Evolutionary conservation across 1,140 invertebrate species (phyloP), one percentile per base, ranked within the genome.

Genomic region (Bombus cullumanus): DNA sequence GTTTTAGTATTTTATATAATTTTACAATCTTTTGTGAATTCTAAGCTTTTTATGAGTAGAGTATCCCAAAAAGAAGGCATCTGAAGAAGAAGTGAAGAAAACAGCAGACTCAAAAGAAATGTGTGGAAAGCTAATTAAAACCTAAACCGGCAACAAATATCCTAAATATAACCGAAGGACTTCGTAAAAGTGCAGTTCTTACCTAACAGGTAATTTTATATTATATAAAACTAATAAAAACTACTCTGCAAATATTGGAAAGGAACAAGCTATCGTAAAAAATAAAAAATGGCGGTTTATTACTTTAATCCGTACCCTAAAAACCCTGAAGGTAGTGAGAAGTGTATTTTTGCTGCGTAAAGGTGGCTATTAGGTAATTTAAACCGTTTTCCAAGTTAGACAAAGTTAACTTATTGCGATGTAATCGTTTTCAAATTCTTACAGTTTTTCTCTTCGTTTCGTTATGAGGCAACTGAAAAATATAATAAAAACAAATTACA

Each of bases 341-440:
- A 62, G 9, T 43, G 66, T 22, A 79, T 53, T 75, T 62, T 34
- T 22, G 9, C 22, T 8, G 3, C n/a, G 1, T 9, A 37, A 37
- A 22, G 47, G 77, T 41, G 57, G 83, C 88, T 84, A 83, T 91
- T 90, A 91, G 91, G 79, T 90, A 87, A 90, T 90, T 91, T 90
- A 87, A 90, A 90, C 43, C 39, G 72, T 89, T 88, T 87, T 66
- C 68, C 34, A 76, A 92, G 91, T 89, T 85, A 90, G 68, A 69
- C 71, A 34, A 90, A 92, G 90, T 91, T 92, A 92, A 92, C 92
- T 89, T 86, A 82, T 88, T 89, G 77, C 66, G 72, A 81, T 77
- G 87, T 91, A 92, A 91, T 91, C 86, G 87, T 89, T 86, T 87
- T 82, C 79, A 87, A 88, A 53, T 28, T 25, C 5, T n/a, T 47